Percentiles rank a stretch among this genome's conserved stretches.
Evolutionary conservation across 2,797 vertebrate species (phyloP).

Genomic region (Tenualosa ilisha): DNA sequence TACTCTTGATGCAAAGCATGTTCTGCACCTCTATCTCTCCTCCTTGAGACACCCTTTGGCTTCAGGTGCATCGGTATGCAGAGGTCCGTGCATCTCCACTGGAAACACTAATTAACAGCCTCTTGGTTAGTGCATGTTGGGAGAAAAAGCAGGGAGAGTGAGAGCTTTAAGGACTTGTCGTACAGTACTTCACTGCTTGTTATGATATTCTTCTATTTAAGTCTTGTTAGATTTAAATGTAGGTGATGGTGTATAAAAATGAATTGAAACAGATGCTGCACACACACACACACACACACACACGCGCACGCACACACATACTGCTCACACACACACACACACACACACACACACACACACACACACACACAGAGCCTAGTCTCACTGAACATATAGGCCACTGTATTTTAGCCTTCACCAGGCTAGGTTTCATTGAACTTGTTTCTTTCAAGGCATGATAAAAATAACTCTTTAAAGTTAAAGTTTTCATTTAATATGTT

Average conservation of each 20-base stretch:
- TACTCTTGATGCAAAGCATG: background rate
- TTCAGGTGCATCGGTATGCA: background rate
- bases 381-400: background rate
- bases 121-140: background rate
- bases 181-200: background rate
- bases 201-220: background rate
- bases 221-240: background rate
- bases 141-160: background rate
- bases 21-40: background rate
- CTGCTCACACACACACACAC: background rate
- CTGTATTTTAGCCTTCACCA: background rate
- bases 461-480: slow-evolving; percentile 10
- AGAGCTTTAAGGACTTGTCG: background rate
- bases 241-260: background rate
- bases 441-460: background rate
- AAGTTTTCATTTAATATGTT: slow-evolving; percentile 19
- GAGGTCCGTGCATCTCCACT: background rate
- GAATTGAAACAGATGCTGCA: background rate
- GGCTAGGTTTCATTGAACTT: background rate
- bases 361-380: too few relatives aligned
- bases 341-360: too few relatives aligned
- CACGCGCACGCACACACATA: background rate
- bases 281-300: background rate
- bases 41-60: background rate
- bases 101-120: background rate